Percentiles rank a stretch among this genome's conserved stretches.
Evolutionary conservation across 2,113 vertebrate species (phyloP).

Genomic region (Tapirus terrestris): DNA sequence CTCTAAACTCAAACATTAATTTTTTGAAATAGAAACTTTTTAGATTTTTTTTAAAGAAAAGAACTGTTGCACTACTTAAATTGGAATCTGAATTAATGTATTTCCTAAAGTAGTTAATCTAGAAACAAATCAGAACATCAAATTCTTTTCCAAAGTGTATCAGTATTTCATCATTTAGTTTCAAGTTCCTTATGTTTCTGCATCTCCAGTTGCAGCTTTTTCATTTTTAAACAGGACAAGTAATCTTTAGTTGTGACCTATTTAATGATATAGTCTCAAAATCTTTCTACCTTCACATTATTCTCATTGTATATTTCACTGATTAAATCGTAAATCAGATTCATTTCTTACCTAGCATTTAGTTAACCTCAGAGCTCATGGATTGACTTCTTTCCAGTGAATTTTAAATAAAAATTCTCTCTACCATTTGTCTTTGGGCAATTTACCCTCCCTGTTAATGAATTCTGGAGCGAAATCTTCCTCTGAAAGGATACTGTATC

Average conservation of each 20-base stretch:
- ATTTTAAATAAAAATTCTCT: slow-evolving; percentile 21
- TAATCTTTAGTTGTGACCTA: slow-evolving; percentile 67
- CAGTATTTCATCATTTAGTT: slow-evolving; percentile 65
- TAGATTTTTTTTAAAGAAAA: background rate
- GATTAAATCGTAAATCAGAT: slow-evolving; percentile 26
- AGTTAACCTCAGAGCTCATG: slow-evolving; percentile 17
- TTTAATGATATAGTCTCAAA: slow-evolving; percentile 49
- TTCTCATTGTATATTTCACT: slow-evolving; percentile 37
- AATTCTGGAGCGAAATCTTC: slow-evolving; percentile 29
- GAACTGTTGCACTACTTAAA: background rate
- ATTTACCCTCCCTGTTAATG: slow-evolving; percentile 10
- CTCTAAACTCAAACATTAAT: background rate
- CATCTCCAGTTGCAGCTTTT: slow-evolving; percentile 75
- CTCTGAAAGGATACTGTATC: background rate
- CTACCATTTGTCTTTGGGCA: background rate
- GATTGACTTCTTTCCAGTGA: slow-evolving; percentile 47
- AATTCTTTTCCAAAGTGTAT: slow-evolving; percentile 63
- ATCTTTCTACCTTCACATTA: background rate
- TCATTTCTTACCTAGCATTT: slow-evolving; percentile 34
- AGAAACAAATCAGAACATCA: slow-evolving; percentile 68
- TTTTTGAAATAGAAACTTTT: background rate
- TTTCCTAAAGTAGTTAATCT: slow-evolving; percentile 56
- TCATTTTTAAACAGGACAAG: slow-evolving; percentile 77
- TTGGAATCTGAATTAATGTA: slow-evolving; percentile 31
- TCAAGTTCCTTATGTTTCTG: slow-evolving; percentile 61